Evolutionary conservation across 2,113 vertebrate species (phyloP).

Genomic region (Chaenogobius annularis): DNA sequence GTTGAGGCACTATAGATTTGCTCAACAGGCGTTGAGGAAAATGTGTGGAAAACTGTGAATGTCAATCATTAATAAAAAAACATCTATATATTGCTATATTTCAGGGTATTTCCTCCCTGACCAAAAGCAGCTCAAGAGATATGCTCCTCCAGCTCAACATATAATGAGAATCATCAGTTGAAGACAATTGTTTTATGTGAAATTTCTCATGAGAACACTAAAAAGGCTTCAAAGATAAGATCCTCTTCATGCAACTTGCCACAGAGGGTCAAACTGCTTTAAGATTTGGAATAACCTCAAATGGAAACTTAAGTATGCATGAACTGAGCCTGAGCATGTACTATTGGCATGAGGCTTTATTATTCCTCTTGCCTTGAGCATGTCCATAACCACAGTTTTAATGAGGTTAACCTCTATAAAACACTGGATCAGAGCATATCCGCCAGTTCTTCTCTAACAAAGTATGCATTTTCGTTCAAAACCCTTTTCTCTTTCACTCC

Average conservation of each 20-base stretch:
- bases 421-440: conserved; percentile 42
- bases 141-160: background rate
- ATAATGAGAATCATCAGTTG: background rate
- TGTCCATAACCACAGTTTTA: conserved; percentile 54
- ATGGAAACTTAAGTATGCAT: conserved; percentile 38
- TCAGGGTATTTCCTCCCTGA: background rate
- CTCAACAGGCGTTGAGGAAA: background rate
- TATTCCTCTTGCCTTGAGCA: conserved; percentile 43
- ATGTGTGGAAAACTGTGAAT: background rate
- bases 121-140: background rate
- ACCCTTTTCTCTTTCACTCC: conserved; percentile 45
- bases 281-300: conserved; percentile 26
- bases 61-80: background rate
- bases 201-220: background rate
- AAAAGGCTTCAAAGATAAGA: conserved; percentile 12
- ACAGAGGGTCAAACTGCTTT: conserved; percentile 17
- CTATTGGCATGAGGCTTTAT: conserved; percentile 40
- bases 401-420: conserved; percentile 63
- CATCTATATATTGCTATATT: background rate
- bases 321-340: conserved; percentile 29
- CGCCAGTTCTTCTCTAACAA: conserved; percentile 23
- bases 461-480: conserved; percentile 15
- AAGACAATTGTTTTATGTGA: background rate
- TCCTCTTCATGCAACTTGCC: conserved; percentile 22
- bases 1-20: background rate